Base-by-base conservation (phyloP, 1,140 invertebrate genomes). In the Plectrocnemia conspersa region DNA sequence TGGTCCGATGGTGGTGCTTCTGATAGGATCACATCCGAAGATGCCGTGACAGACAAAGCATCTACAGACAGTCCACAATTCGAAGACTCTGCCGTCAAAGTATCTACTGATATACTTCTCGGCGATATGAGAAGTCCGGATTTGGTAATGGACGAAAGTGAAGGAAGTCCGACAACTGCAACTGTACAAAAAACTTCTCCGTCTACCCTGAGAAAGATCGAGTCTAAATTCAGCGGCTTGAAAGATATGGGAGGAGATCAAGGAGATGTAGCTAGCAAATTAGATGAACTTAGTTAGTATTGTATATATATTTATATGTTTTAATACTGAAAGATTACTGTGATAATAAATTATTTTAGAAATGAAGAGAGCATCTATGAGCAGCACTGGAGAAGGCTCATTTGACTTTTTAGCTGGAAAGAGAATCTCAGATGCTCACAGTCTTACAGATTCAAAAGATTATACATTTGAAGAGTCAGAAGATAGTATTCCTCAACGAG, bases 401-500 rank as follows among this genome's bases (percentile, higher is more conserved):
- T 24, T 40, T 13, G 58, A 60, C 22, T 40, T 59, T 0, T 44
- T 52, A 2, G 68, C 68, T 54, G 72, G 74, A 50, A 76, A 76
- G 61, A 63, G 74, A 11, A 60, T 69, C 10, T 76, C 73, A 25
- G 74, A 76, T 62, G 73, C 72, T 45, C 68, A 71, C 27, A 75
- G 73, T 58, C 52, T 76, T 13, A 74, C 73, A 45, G 73, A 76
- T 61, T 76, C 74, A 1, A 68, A 68, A 61, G 74, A 76, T 60
- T 76, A 76, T 52, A 76, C 74, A 2, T 76, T 76, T 59, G 74
- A 76, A 62, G 74, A 76, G 63, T 76, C 74, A 3, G 74, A 76
- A 66, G 74, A 76, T 52, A 73, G 73, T 52, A 74, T 75, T 47
- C 59, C 59, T 1, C 48, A 46, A 10, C 36, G 19, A 45, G 68